Base-by-base conservation (phyloP, 35 echinoderm and acorn worm species). In the Lytechinus variegatus region DNA sequence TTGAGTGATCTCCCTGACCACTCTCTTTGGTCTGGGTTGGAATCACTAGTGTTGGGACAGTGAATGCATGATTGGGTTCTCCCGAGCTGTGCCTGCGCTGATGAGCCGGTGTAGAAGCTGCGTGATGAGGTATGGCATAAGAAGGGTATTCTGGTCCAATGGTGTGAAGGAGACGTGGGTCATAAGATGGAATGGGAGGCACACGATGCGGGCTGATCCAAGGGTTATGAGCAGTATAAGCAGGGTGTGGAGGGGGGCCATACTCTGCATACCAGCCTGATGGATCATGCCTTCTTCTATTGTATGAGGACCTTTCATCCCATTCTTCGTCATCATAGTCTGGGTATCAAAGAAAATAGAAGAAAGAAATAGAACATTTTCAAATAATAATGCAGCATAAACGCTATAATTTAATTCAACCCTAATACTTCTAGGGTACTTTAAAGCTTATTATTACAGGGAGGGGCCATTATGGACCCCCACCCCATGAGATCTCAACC, bases 131-230 rank as follows among this genome's bases (percentile, higher is more conserved):
- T 33, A 55, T 53, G 8, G 92, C 54, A 27, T 93, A 28, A 24
- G 53, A 53, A 27, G 92, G n/a, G 92, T 55, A 95, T 27, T 91
- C 91, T 16, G 87, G 95, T 52, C 95, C 95, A 21, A 95, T 61
- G 14, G 86, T 91, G 95, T 54, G 86, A 16, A 89, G 52, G 51
- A 66, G 95, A 9, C 95, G 86, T 27, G 79, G 87, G 29, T 91
- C 87, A 71, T 96, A 89, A 10, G 56, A 60, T 86, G 94, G 94
- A 28, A 86, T 88, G 11, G 52, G 92, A 93, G 92, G 87, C 10
- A 95, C 95, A 8, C 57, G 54, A 55, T 92, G 95, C 8, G 95
- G 95, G 53, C 95, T 96, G 54, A 96, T 91, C 95, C 95, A 96
- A 14, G 89, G 88, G 57, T 92, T 96, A 54, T 9, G 92, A 10